Evolutionary conservation across 2,888 invertebrate species (phyloP).

Genomic region (Napeogenes sylphis): DNA sequence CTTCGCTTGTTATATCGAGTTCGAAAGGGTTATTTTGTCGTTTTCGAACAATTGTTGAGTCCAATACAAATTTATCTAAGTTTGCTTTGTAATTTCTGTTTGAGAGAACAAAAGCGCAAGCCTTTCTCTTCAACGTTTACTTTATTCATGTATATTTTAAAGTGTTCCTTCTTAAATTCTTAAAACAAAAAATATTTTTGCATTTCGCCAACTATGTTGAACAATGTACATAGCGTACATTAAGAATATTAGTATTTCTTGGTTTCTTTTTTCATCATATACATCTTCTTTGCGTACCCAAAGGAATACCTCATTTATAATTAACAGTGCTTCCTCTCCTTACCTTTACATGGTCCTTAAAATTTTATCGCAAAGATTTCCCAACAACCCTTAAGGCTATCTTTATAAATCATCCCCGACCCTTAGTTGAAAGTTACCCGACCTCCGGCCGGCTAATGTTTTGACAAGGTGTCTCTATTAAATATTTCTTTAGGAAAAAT

Average conservation of each 20-base stretch:
- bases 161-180: neutral
- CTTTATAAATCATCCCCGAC: constrained; percentile 44
- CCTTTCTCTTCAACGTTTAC: constrained; percentile 11
- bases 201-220: too few relatives aligned
- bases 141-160: neutral
- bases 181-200: neutral
- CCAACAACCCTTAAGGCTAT: constrained; percentile 34
- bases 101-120: constrained; percentile 17
- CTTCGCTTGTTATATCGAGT: constrained; percentile 14
- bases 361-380: constrained; percentile 41
- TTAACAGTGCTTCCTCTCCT: constrained; percentile 23
- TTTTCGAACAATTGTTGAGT: constrained; percentile 21
- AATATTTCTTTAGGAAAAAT: constrained; percentile 30
- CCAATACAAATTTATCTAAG: constrained; percentile 24
- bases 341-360: constrained; percentile 23
- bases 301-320: constrained; percentile 27
- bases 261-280: neutral
- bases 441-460: constrained; percentile 32
- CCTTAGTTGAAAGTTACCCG: constrained; percentile 32
- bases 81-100: constrained; percentile 26
- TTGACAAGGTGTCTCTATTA: constrained; percentile 36
- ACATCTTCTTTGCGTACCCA: constrained; percentile 15
- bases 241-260: too few relatives aligned
- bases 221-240: too few relatives aligned
- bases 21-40: constrained; percentile 16